phyloP scores from a whole-genome alignment of 1,140 invertebrate genomes.

The Drosophila miranda region DNA sequence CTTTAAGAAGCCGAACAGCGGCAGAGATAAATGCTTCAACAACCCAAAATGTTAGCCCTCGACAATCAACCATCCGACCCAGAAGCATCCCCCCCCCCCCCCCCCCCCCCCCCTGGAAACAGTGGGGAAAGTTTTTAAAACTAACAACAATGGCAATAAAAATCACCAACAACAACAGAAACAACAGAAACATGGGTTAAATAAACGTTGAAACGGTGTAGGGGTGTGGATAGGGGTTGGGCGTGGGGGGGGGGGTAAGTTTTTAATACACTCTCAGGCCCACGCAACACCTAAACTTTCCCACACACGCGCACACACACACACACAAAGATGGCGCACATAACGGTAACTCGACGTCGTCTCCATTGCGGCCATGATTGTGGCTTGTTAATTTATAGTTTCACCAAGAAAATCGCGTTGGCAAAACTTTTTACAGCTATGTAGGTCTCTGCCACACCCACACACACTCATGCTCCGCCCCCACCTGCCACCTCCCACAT shows the following conservation, averaged over 20 bases:
- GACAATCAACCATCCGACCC: constrained; percentile 48
- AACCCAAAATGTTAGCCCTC: constrained; percentile 51
- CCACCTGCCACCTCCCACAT: constrained; percentile 19
- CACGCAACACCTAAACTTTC: constrained; percentile 3
- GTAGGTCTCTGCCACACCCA: constrained; percentile 15
- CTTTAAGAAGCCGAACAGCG: constrained; percentile 16
- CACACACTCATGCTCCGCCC: neutral
- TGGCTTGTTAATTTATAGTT: constrained; percentile 76
- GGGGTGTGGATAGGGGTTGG: constrained; percentile 36
- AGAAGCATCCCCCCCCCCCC: neutral
- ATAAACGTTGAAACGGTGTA: constrained; percentile 61
- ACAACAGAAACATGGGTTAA: constrained; percentile 23
- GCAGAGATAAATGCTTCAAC: constrained; percentile 64
- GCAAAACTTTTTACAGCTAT: constrained; percentile 60
- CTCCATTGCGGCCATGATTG: constrained; percentile 53
- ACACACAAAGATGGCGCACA: constrained; percentile 43
- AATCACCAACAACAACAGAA: constrained; percentile 52
- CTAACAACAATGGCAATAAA: constrained; percentile 65
- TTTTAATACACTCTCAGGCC: constrained; percentile 66
- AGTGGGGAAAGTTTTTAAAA: constrained; percentile 64
- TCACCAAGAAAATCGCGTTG: constrained; percentile 69
- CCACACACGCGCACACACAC: neutral
- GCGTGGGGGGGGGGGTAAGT: constrained; percentile 44
- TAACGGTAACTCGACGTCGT: constrained; percentile 25
- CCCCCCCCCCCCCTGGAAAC: neutral